Conservation (phyloP, 2,113 vertebrate species). For the Riparia riparia region DNA sequence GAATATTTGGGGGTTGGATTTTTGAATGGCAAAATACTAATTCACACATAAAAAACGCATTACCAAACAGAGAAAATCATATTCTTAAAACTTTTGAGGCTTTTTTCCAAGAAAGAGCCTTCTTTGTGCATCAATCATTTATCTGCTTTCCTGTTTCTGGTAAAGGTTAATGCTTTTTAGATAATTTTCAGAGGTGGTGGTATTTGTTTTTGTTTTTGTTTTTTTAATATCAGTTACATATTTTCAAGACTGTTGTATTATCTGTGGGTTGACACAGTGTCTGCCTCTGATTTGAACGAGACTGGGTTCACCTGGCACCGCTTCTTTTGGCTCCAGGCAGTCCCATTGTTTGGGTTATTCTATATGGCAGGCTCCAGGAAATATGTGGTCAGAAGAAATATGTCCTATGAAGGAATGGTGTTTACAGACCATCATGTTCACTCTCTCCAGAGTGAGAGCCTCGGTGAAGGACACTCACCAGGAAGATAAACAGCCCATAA, state of each 20-base stretch:
- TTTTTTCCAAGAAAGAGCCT: background rate
- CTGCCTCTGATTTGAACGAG: background rate
- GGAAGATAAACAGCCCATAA: background rate
- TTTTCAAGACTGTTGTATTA: background rate
- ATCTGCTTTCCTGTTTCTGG: background rate
- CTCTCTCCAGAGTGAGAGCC: background rate
- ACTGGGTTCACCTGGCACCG: background rate
- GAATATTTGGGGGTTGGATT: background rate
- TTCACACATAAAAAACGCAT: background rate
- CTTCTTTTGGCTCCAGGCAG: background rate
- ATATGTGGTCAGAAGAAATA: background rate
- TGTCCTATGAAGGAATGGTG: background rate
- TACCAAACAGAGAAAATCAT: background rate
- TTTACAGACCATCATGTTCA: background rate
- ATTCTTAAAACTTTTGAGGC: background rate
- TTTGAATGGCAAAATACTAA: background rate
- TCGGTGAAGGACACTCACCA: background rate
- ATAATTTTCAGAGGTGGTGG: background rate
- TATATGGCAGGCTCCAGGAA: background rate
- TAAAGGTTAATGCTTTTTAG: background rate
- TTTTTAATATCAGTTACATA: background rate
- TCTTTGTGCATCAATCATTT: background rate
- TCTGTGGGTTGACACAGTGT: background rate
- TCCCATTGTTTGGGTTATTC: conserved; percentile 1
- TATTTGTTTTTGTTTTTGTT: too few relatives aligned